These are phyloP conservation scores for Apteryx mantelli DNA, from an alignment of 2,113 vertebrate species.

Conservation along the genomic window DNA sequence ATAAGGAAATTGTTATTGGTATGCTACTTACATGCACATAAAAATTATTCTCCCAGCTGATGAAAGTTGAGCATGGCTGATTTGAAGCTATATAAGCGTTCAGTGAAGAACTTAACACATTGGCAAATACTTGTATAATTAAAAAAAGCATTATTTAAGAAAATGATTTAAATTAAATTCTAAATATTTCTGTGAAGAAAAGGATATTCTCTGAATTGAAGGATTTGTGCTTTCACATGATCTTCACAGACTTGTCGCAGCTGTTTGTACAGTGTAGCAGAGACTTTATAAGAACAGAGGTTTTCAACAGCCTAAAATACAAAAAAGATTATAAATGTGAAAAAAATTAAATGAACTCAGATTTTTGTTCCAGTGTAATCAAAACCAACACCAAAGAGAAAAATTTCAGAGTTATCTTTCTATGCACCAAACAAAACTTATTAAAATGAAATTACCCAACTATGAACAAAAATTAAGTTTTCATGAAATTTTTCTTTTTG, in stretches of 20 bases:
- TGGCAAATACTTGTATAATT: neutral
- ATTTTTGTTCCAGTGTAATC: neutral
- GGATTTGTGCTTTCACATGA: constrained; percentile 82
- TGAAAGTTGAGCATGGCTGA: neutral
- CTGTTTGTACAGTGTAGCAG: constrained; percentile 82
- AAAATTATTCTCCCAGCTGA: neutral
- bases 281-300: constrained; percentile 84
- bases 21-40: neutral
- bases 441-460: neutral
- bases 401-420: neutral
- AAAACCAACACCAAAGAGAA: neutral
- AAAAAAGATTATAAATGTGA: neutral
- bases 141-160: neutral
- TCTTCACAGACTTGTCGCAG: constrained; percentile 84
- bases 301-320: constrained; percentile 83
- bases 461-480: neutral
- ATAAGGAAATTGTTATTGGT: neutral
- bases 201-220: constrained; percentile 86
- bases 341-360: neutral
- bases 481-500: neutral
- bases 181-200: constrained; percentile 36
- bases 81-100: neutral
- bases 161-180: neutral
- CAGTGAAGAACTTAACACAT: neutral
- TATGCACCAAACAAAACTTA: neutral